phyloP scores from a whole-genome alignment of 2,113 vertebrate species.

The Halcyon senegalensis region DNA sequence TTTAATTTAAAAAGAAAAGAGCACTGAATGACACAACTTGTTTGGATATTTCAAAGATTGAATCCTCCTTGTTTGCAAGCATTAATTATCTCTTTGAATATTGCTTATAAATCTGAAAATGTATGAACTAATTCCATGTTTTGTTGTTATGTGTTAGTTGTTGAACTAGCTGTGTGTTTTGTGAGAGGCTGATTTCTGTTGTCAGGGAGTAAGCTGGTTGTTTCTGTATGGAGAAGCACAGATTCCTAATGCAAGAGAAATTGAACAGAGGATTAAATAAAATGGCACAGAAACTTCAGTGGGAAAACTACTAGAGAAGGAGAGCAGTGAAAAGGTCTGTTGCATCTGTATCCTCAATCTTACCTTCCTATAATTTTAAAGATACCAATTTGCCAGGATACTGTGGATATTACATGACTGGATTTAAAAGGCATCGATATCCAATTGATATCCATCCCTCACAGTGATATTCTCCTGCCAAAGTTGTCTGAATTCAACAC shows the following conservation, averaged over 20 bases:
- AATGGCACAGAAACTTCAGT: background rate
- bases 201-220: background rate
- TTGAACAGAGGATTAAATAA: background rate
- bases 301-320: background rate
- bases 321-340: background rate
- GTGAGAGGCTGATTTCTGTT: background rate
- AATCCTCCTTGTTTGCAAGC: background rate
- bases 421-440: background rate
- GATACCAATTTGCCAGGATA: background rate
- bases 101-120: background rate
- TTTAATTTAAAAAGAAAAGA: background rate
- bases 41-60: background rate
- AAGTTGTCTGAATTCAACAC: background rate
- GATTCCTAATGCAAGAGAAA: background rate
- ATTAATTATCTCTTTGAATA: background rate
- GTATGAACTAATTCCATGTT: background rate
- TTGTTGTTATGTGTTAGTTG: background rate
- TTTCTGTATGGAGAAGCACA: background rate
- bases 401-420: background rate
- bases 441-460: background rate
- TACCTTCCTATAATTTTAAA: background rate
- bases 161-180: background rate
- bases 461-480: background rate
- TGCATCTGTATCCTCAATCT: background rate
- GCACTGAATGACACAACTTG: background rate